Evolutionary conservation across 2,888 invertebrate genomes (phyloP), one percentile per base, ranked within the genome.

Genomic region (Leucophenga maculata): DNA sequence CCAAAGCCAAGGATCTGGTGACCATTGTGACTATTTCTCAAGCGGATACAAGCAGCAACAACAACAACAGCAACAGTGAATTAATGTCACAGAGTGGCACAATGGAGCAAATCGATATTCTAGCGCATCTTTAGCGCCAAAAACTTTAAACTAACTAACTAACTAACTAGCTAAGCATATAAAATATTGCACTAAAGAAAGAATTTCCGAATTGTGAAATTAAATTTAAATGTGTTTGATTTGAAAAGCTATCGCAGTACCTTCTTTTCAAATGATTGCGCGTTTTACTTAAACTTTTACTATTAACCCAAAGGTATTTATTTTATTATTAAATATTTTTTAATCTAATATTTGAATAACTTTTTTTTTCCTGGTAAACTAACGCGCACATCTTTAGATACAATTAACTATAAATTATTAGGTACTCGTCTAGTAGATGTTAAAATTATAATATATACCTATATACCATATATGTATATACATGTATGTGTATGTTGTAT

Each of bases 11-110:
- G 73, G 88, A 88, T 75, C 82, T 88, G 75, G 87, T 88, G 70
- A 88, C 89, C 55, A 88, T 88, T 79, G 89, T 88, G 66, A 88
- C 88, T 67, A 89, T 88, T 74, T 88, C 88, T 46, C 82, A 86
- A 67, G 76, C 75, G 13, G 70, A 73, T 69, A 50, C 32, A 16
- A 39, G 68, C 52, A 68, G 8, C 39, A 22, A 22, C 6, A 74
- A 71, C 68, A 59, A 11, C 70, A 69, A 32, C 68, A 59, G 13
- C 70, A 69, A 32, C 62, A 44, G 62, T 16, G 44, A 18, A 18
- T 48, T 69, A 32, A 16, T 52, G 22, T 66, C 62, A 70, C 76
- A 59, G 75, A 73, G 73, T 71, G 77, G 75, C 71, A 75, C 84
- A 52, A 79, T 80, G 69, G 86, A 87, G 68, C 88, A 87, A 83